Conservation (phyloP, 1,140 invertebrate genomes). For the Protaetia brevitarsis region DNA sequence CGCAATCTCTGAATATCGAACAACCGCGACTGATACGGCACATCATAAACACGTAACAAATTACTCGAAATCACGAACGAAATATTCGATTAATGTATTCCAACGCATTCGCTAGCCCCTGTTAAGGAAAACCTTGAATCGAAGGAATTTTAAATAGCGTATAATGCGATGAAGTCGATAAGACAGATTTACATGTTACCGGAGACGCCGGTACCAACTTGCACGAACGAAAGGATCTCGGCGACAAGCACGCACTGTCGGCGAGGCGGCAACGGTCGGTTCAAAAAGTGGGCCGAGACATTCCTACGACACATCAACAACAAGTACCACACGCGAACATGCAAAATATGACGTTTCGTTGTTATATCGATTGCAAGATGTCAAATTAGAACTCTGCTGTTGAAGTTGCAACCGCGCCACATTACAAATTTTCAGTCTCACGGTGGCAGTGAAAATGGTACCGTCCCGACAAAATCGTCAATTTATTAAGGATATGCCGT, state of each 20-base stretch:
- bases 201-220: not conserved
- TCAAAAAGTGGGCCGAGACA: slow-evolving; percentile 13
- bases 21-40: not conserved
- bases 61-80: not conserved
- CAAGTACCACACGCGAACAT: not conserved
- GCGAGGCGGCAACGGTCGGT: not conserved
- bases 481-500: not conserved
- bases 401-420: not conserved
- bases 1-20: not conserved
- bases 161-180: not conserved
- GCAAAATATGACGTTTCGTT: slow-evolving; percentile 21
- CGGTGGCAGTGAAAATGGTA: not conserved
- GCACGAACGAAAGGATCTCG: not conserved
- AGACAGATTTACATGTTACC: not conserved
- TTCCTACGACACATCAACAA: not conserved
- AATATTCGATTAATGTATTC: not conserved
- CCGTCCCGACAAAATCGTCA: not conserved
- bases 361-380: slow-evolving; percentile 16
- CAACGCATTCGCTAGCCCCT: not conserved
- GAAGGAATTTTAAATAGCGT: not conserved
- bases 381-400: not conserved
- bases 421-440: not conserved
- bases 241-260: not conserved
- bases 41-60: not conserved
- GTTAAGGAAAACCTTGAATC: not conserved